Evolutionary conservation across 2,113 vertebrate genomes (phyloP).

Genomic region (Bucco capensis): DNA sequence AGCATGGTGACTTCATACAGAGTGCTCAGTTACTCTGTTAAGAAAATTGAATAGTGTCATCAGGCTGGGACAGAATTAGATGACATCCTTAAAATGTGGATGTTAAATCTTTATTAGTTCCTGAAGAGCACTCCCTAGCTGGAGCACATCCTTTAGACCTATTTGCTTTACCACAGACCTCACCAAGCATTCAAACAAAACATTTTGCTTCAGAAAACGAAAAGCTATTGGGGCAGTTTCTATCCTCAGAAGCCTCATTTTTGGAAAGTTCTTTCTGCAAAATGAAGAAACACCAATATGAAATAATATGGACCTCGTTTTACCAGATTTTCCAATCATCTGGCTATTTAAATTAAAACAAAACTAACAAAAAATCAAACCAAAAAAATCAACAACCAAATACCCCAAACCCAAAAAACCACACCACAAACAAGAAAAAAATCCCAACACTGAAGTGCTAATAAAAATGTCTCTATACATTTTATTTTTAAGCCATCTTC

Average conservation of each 20-base stretch:
- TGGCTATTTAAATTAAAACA: neutral
- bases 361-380: neutral
- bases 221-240: neutral
- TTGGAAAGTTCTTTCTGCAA: neutral
- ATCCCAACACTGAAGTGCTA: neutral
- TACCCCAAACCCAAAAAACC: neutral
- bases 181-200: neutral
- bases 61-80: neutral
- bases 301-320: neutral
- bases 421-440: rapidly evolving
- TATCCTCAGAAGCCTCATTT: neutral
- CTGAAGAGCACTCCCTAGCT: neutral
- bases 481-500: neutral
- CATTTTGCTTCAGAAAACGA: neutral
- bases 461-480: neutral
- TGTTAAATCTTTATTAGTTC: neutral
- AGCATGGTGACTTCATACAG: neutral
- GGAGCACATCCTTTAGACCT: neutral
- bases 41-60: neutral
- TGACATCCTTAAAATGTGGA: neutral
- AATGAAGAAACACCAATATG: neutral
- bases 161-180: neutral
- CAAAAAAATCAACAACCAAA: neutral
- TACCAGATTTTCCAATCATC: neutral
- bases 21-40: neutral